These are phyloP conservation scores for Hesperia comma DNA, from an alignment of 2,888 invertebrate species.

Conservation along the genomic window DNA sequence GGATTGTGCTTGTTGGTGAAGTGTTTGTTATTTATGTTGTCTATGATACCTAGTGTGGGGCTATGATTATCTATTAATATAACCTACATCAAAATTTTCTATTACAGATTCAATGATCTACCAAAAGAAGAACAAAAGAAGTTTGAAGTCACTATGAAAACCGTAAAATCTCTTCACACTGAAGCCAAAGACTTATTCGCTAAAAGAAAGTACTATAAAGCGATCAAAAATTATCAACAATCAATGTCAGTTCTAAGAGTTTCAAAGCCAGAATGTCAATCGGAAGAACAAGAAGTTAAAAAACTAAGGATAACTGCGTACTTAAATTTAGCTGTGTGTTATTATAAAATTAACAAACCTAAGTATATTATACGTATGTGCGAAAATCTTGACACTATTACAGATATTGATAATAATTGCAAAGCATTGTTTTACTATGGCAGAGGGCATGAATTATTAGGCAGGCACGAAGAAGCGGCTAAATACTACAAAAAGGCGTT, in stretches of 20 bases:
- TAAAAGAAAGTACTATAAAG: slow-evolving; percentile 56
- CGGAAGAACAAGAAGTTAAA: slow-evolving; percentile 57
- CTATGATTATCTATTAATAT: neutral
- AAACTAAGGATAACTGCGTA: slow-evolving; percentile 60
- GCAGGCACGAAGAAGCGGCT: slow-evolving; percentile 60
- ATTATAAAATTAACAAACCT: slow-evolving; percentile 66
- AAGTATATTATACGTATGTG: slow-evolving; percentile 67
- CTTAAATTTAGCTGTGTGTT: slow-evolving; percentile 71
- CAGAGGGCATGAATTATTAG: slow-evolving; percentile 60
- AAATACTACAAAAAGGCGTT: slow-evolving; percentile 68
- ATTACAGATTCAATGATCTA: slow-evolving; percentile 68
- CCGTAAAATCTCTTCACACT: slow-evolving; percentile 61
- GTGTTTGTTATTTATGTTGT: no score
- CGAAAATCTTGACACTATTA: slow-evolving; percentile 62
- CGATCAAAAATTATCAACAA: slow-evolving; percentile 67
- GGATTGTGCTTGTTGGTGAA: no score
- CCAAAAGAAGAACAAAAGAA: slow-evolving; percentile 67
- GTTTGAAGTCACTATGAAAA: slow-evolving; percentile 60
- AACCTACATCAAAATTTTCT: neutral
- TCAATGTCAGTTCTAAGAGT: slow-evolving; percentile 60
- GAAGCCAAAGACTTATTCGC: slow-evolving; percentile 62
- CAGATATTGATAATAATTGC: slow-evolving; percentile 64
- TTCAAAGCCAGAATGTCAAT: slow-evolving; percentile 53
- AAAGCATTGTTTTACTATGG: slow-evolving; percentile 72
- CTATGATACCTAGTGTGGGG: no score